These are phyloP conservation scores for Sinocyclocheilus anophthalmus DNA, from an alignment of 2,113 vertebrate genomes.

Conservation along the genomic window DNA sequence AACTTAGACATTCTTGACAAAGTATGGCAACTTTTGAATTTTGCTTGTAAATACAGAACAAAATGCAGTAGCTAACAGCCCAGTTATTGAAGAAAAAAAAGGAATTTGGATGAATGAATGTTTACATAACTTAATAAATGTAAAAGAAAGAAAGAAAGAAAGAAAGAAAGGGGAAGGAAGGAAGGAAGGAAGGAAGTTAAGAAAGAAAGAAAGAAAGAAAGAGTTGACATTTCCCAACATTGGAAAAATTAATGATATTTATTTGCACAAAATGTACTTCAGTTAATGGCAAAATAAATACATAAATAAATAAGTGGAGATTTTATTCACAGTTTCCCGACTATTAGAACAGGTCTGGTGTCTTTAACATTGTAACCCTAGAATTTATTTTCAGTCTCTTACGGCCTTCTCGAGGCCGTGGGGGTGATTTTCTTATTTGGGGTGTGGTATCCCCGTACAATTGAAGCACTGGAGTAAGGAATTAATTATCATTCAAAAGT, in stretches of 20 bases:
- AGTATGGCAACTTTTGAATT: neutral
- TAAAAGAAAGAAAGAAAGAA: neutral
- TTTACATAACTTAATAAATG: neutral
- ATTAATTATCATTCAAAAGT: constrained; percentile 71
- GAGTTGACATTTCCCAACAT: no score
- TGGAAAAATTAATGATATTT: no score
- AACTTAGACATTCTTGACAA: neutral
- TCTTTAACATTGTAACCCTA: constrained; percentile 54
- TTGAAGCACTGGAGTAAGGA: constrained; percentile 69
- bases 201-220: constrained; percentile 22
- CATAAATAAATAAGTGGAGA: neutral
- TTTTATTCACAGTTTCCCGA: neutral
- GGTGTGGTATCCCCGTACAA: constrained; percentile 60
- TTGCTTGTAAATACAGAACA: neutral
- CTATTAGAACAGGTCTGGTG: neutral
- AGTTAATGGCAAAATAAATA: neutral
- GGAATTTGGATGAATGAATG: neutral
- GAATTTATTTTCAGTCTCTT: constrained; percentile 58
- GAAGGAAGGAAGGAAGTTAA: no score
- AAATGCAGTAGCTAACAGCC: neutral
- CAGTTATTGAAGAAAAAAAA: neutral
- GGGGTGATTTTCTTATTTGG: constrained; percentile 55
- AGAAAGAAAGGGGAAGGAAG: no score
- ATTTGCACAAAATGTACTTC: no score
- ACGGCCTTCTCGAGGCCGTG: constrained; percentile 53